Percentiles rank a stretch among this genome's conserved stretches.
These are phyloP conservation scores for Dryomyza anilis DNA, from an alignment of 2,888 invertebrate species.

Conservation along the genomic window DNA sequence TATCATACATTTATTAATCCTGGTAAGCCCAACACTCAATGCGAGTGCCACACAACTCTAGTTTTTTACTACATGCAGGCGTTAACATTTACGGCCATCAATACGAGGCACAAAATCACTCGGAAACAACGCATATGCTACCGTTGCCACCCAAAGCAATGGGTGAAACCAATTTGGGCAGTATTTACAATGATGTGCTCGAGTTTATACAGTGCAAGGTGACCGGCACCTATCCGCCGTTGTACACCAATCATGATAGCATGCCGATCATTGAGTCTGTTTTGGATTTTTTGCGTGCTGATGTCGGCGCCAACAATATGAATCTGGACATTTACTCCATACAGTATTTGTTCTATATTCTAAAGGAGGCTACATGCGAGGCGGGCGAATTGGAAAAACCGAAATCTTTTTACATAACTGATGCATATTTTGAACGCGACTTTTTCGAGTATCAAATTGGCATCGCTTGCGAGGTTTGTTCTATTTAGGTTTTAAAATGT, in stretches of 20 bases:
- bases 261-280: slow-evolving; percentile 53
- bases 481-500: not conserved
- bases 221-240: slow-evolving; percentile 51
- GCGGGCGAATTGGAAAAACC: slow-evolving; percentile 42
- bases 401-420: slow-evolving; percentile 43
- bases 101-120: slow-evolving; percentile 59
- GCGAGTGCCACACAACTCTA: not conserved
- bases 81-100: slow-evolving; percentile 60
- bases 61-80: slow-evolving; percentile 32
- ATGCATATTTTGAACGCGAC: slow-evolving; percentile 49
- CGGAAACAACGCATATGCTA: slow-evolving; percentile 62
- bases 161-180: slow-evolving; percentile 48
- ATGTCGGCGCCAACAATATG: slow-evolving; percentile 40
- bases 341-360: slow-evolving; percentile 49
- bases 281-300: slow-evolving; percentile 45
- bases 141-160: slow-evolving; percentile 58
- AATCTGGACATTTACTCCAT: slow-evolving; percentile 47
- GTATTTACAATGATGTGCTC: slow-evolving; percentile 59
- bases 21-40: slow-evolving; percentile 43
- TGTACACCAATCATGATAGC: slow-evolving; percentile 58
- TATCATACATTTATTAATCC: slow-evolving; percentile 60
- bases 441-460: slow-evolving; percentile 51
- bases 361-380: slow-evolving; percentile 51
- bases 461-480: slow-evolving; percentile 53
- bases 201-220: slow-evolving; percentile 53